A percentile compares a stretch with the other conserved stretches of the same genome.
Evolutionary conservation across 1,140 invertebrate genomes (phyloP).

Genomic region (Trissolcus basalis): DNA sequence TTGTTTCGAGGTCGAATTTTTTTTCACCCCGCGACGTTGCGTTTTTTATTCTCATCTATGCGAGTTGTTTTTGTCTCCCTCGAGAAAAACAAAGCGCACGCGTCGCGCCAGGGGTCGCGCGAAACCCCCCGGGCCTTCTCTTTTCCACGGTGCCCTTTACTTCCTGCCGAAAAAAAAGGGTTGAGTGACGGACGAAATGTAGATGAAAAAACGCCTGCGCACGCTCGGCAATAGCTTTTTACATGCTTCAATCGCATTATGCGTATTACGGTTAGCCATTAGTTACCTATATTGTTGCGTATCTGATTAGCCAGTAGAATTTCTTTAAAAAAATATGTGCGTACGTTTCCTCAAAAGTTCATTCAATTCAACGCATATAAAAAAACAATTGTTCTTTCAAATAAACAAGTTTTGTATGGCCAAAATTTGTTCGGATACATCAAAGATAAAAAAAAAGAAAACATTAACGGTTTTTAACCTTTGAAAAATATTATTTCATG

Average conservation of each 20-base stretch:
- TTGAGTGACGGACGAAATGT: conserved; percentile 29
- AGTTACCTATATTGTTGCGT: conserved; percentile 32
- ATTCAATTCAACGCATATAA: no score
- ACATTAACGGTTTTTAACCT: no score
- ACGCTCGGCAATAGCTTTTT: conserved; percentile 32
- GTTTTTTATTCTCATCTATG: conserved; percentile 19
- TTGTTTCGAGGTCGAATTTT: conserved; percentile 49
- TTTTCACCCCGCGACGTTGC: conserved; percentile 37
- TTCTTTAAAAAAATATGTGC: conserved; percentile 29
- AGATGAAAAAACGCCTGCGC: conserved; percentile 9
- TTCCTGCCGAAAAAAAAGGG: conserved; percentile 56
- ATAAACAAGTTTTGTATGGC: no score
- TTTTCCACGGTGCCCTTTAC: conserved; percentile 40
- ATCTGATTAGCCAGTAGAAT: conserved; percentile 50
- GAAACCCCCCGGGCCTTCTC: conserved; percentile 11
- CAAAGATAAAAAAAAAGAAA: no score
- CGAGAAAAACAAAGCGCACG: conserved; percentile 57
- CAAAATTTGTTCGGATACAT: no score
- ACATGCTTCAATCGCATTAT: conserved; percentile 39
- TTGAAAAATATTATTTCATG: no score
- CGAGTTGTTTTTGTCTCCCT: conserved; percentile 57
- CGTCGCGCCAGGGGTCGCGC: conserved; percentile 25
- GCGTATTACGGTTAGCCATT: conserved; percentile 49
- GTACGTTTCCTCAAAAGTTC: no score
- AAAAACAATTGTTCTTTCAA: no score